Evolutionary conservation across 2,113 vertebrate species (phyloP), one percentile per base, ranked within the genome.

Genomic region (Speoplatyrhinus poulsoni): DNA sequence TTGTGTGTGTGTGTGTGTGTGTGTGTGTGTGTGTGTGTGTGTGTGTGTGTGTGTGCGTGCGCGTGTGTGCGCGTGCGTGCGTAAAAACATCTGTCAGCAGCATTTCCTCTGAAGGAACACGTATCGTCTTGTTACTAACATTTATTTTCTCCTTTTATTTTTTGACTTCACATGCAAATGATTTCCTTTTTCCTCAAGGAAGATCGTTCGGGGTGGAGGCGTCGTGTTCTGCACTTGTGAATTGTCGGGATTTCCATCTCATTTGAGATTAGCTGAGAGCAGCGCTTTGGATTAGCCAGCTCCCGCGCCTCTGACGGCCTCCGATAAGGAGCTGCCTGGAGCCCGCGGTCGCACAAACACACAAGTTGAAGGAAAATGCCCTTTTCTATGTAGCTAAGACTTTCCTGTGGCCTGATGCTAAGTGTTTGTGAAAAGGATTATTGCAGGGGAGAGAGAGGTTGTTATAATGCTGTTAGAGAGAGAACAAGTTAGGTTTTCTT

Each of bases 211-310:
- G 74, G 80, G 69, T 15, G 19, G 63, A 78, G 56, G 71, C 54
- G 71, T 77, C 73, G 47, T 79, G 62, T 87, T 82, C 74, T 86
- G 76, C 76, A 79, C 76, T 73, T 73, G 73, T 77, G 84, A 78
- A 82, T 84, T 75, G 66, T 77, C 73, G 76, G 83, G 82, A 92
- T 90, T 90, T 92, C 86, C 86, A 90, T 92, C 85, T 88, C 89
- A 90, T 90, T 91, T 89, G 72, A 90, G 89, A 91, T 90, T 92
- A 86, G 84, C 76, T 72, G 80, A 82, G 83, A 84, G 79, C 66
- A 87, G 84, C 83, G 83, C 81, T 84, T 87, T 81, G 85, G 88
- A 91, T 89, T 90, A 85, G 77, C 69, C 71, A 52, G 33, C 63
- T 47, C 6, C 56, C 32, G 19, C 13, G 9, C 58, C 85, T 79